phyloP scores from a whole-genome alignment of 1,140 invertebrate genomes.

The Apis laboriosa region DNA sequence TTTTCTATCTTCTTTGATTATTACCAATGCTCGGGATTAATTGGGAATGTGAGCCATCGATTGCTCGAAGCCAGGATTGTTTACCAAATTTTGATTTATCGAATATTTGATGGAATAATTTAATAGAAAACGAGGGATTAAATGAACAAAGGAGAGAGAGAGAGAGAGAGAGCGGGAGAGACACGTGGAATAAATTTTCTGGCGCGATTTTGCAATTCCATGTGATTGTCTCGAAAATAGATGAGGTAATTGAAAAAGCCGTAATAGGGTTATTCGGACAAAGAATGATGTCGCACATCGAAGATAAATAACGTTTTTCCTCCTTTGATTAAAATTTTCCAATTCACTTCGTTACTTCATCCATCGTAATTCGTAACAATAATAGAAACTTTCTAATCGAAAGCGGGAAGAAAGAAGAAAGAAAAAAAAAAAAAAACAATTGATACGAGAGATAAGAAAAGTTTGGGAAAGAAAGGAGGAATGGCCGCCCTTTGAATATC shows the following conservation, averaged over 20 bases:
- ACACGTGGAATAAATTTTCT: neutral
- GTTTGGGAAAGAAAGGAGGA: neutral
- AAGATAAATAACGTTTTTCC: neutral
- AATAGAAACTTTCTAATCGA: slow-evolving; percentile 70
- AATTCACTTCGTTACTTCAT: slow-evolving; percentile 34
- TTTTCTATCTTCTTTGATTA: no score
- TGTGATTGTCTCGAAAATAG: neutral
- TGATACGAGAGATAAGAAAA: slow-evolving; percentile 30
- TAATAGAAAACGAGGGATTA: neutral
- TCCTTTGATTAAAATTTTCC: neutral
- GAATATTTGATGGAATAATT: slow-evolving; percentile 2
- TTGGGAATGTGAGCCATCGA: neutral
- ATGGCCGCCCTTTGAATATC: slow-evolving; percentile 41
- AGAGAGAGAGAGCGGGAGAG: neutral
- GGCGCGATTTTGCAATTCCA: neutral
- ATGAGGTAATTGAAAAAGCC: neutral
- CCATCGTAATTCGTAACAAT: slow-evolving; percentile 41
- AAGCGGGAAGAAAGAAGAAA: neutral
- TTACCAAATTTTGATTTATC: no score
- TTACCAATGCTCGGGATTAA: neutral
- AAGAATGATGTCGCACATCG: neutral
- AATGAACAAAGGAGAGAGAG: neutral
- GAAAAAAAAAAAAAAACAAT: slow-evolving; percentile 14
- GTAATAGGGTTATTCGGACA: neutral
- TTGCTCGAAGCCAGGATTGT: neutral